phyloP scores from a whole-genome alignment of 2,113 vertebrate species.

The Dissostichus mawsoni region DNA sequence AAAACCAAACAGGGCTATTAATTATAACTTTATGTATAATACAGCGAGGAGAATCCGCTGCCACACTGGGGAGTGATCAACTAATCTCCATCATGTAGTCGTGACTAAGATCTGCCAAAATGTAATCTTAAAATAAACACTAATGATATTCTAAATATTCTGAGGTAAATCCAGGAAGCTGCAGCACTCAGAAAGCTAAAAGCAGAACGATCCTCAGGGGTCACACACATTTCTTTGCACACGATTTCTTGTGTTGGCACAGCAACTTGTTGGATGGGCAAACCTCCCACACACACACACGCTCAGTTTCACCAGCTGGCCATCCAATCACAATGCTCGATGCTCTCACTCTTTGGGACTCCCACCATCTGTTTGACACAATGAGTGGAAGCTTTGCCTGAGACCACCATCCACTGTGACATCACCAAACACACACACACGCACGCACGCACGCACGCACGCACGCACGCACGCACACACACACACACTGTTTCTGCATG shows the following conservation, averaged over 20 bases:
- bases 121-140: neutral
- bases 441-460: neutral
- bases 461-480: too few species aligned
- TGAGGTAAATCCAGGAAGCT: conserved; percentile 15
- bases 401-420: conserved; percentile 41
- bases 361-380: conserved; percentile 69
- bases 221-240: conserved; percentile 30
- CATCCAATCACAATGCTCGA: conserved; percentile 52
- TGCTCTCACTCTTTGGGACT: conserved; percentile 43
- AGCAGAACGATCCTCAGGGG: conserved; percentile 36
- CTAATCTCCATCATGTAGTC: neutral
- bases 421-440: conserved; percentile 20
- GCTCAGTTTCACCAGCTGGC: conserved; percentile 45
- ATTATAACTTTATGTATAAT: neutral
- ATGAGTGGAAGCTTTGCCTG: conserved; percentile 36
- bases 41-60: neutral
- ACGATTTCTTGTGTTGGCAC: conserved; percentile 46
- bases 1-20: too few species aligned
- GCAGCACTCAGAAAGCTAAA: conserved; percentile 35
- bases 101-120: neutral
- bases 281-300: conserved; percentile 14
- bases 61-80: neutral
- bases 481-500: too few species aligned
- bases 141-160: neutral
- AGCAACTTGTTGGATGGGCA: conserved; percentile 36